phyloP scores from a whole-genome alignment of 2,888 invertebrate species.

The Phania funesta region DNA sequence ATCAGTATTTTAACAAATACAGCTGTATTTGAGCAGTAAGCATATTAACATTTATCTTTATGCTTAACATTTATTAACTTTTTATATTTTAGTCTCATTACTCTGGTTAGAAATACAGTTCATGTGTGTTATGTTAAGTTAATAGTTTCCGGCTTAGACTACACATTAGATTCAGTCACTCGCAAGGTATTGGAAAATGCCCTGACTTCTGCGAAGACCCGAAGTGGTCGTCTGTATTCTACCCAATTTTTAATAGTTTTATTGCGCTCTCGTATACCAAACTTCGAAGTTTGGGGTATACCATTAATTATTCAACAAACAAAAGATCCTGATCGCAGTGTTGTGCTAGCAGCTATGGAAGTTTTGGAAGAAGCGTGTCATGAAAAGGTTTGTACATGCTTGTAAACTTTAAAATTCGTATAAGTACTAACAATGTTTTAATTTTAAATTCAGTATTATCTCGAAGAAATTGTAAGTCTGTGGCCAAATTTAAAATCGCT shows the following conservation, averaged over 20 bases:
- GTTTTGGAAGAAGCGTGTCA: slow-evolving; percentile 96
- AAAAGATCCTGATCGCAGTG: slow-evolving; percentile 89
- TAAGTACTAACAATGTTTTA: neutral
- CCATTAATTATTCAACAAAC: slow-evolving; percentile 91
- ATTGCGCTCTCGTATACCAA: slow-evolving; percentile 86
- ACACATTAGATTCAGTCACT: slow-evolving; percentile 87
- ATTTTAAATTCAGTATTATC: slow-evolving; percentile 82
- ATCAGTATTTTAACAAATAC: slow-evolving; percentile 87
- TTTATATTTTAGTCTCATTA: slow-evolving; percentile 90
- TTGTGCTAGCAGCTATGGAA: slow-evolving; percentile 89
- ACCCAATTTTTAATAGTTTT: slow-evolving; percentile 95
- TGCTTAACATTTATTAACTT: no score
- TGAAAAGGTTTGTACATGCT: slow-evolving; percentile 83
- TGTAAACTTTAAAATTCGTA: neutral
- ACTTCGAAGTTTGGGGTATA: slow-evolving; percentile 93
- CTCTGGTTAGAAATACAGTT: slow-evolving; percentile 89
- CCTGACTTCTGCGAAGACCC: slow-evolving; percentile 80
- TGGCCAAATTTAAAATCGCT: slow-evolving; percentile 86
- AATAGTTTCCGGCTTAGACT: slow-evolving; percentile 95
- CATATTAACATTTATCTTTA: slow-evolving; percentile 56
- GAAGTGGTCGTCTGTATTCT: slow-evolving; percentile 87
- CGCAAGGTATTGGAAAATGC: slow-evolving; percentile 83
- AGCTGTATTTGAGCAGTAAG: slow-evolving; percentile 88
- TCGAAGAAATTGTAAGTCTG: slow-evolving; percentile 88
- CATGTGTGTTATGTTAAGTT: slow-evolving; percentile 97